phyloP scores from a whole-genome alignment of 2,888 invertebrate species.

The Saturnia pavonia region DNA sequence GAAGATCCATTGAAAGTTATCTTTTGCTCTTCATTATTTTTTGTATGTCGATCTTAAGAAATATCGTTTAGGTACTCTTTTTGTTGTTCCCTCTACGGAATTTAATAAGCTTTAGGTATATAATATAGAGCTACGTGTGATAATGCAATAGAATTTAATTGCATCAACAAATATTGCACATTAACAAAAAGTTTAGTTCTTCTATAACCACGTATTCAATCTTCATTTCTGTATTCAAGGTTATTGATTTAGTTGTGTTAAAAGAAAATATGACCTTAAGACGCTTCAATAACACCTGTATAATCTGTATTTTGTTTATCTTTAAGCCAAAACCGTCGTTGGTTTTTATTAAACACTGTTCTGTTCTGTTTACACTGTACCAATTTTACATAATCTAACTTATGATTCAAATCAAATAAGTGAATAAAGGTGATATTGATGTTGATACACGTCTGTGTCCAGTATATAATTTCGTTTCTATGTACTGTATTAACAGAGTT shows the following conservation, averaged over 20 bases:
- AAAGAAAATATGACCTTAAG: constrained; percentile 7
- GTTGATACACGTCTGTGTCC: background rate
- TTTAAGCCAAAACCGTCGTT: constrained; percentile 2
- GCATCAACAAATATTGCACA: background rate
- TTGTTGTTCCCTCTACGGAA: too few relatives aligned
- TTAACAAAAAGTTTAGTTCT: background rate
- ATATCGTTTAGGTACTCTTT: too few relatives aligned
- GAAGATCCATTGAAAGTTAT: too few relatives aligned
- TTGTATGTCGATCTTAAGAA: too few relatives aligned
- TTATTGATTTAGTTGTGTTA: background rate
- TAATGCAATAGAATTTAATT: background rate
- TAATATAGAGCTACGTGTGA: background rate
- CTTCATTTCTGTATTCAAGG: background rate
- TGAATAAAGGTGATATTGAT: background rate
- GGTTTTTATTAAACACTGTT: background rate
- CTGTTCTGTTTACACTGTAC: background rate
- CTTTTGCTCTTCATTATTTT: too few relatives aligned
- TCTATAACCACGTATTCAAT: background rate
- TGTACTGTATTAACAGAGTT: background rate
- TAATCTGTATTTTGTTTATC: background rate
- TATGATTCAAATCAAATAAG: background rate
- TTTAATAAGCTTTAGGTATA: too few relatives aligned
- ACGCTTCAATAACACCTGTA: constrained; percentile 7
- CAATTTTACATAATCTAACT: constrained; percentile 1
- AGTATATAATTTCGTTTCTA: too few relatives aligned